Evolutionary conservation across 2,797 vertebrate species (phyloP).

Genomic region (Octomys mimax): DNA sequence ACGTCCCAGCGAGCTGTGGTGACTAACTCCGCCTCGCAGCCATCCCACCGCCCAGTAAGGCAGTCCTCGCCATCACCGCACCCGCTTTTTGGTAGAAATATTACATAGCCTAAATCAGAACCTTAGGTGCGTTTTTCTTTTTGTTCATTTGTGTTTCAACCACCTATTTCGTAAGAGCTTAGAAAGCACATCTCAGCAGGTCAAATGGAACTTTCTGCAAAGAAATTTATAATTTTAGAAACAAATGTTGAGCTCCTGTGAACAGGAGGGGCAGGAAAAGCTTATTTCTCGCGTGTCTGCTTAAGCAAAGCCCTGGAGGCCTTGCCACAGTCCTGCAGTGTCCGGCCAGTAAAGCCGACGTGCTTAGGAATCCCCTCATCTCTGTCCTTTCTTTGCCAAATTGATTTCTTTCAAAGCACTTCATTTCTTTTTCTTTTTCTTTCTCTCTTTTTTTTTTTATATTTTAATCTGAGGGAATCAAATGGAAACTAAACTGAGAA

Average conservation of each 20-base stretch:
- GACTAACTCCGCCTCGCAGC: background rate
- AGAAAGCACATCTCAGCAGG: background rate
- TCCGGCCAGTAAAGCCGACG: background rate
- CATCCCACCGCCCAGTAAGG: background rate
- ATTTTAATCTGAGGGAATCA: slow-evolving; percentile 13
- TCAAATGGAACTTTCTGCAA: slow-evolving; percentile 36
- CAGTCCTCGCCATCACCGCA: background rate
- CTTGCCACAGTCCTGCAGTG: background rate
- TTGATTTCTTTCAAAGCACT: background rate
- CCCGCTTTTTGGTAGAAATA: slow-evolving; percentile 2
- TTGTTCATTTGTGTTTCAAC: background rate
- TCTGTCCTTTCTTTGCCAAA: background rate
- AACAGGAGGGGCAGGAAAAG: background rate
- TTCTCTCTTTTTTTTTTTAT: background rate
- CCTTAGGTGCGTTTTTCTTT: background rate
- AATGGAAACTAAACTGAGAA: background rate
- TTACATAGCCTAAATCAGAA: slow-evolving; percentile 3
- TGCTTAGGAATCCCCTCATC: background rate
- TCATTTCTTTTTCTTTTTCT: background rate
- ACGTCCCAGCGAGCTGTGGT: background rate
- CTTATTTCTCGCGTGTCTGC: background rate
- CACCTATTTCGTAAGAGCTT: slow-evolving; percentile 15
- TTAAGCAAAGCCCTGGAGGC: background rate
- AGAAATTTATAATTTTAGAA: background rate
- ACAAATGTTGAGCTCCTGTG: background rate